Conservation (phyloP, 2,113 vertebrate genomes). For the Cyphomyrus discorhynchus region DNA sequence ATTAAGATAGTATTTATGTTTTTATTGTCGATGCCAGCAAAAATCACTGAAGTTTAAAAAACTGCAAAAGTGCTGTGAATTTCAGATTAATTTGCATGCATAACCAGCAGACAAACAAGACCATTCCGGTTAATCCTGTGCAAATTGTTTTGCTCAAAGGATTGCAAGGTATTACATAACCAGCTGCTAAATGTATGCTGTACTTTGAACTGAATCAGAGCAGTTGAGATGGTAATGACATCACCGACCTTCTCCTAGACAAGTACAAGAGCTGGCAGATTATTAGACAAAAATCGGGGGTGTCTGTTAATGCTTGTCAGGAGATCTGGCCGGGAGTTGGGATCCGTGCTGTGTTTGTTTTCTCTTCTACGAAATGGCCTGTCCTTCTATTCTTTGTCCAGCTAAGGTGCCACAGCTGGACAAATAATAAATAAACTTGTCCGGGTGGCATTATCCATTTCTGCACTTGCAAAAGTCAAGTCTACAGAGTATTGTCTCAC, state of each 20-base stretch:
- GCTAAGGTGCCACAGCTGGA: conserved; percentile 54
- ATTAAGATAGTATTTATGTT: not conserved
- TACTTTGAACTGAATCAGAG: not conserved
- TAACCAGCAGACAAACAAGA: not conserved
- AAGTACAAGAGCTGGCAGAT: conserved; percentile 7
- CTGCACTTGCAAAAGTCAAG: conserved; percentile 21
- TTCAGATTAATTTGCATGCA: not conserved
- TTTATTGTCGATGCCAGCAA: not conserved
- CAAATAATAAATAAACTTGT: conserved; percentile 46
- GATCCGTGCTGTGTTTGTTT: conserved; percentile 53
- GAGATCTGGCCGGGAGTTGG: conserved; percentile 41
- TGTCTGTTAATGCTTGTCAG: conserved; percentile 49
- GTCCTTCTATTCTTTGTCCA: conserved; percentile 43
- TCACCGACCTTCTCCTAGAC: conserved; percentile 24
- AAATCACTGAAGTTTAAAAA: not conserved
- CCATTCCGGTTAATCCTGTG: not conserved
- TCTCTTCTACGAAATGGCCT: conserved; percentile 49
- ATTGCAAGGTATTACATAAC: not conserved
- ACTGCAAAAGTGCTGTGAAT: not conserved
- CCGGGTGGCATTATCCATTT: conserved; percentile 39
- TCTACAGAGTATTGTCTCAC: not conserved
- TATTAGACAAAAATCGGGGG: conserved; percentile 40
- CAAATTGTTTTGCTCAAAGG: not conserved
- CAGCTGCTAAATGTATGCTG: not conserved
- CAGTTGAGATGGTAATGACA: conserved; percentile 15